Conservation (phyloP, 2,888 invertebrate genomes). For the Coelinius sp. region DNA sequence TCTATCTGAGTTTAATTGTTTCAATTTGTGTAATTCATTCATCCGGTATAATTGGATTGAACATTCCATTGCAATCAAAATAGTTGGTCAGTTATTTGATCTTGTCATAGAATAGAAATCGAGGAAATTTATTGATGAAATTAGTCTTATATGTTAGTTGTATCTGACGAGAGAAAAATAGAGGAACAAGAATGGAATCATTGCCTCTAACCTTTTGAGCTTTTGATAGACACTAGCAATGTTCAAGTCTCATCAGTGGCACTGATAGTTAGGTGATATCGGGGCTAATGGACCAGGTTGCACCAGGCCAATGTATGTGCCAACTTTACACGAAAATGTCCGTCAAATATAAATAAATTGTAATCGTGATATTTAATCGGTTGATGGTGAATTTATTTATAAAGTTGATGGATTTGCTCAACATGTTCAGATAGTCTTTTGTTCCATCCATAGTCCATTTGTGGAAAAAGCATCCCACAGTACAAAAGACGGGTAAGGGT, state of each 20-base stretch:
- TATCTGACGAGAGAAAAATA: background rate
- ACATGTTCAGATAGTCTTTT: background rate
- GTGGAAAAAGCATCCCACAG: background rate
- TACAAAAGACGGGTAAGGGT: conserved; percentile 20
- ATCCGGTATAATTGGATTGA: too few species aligned
- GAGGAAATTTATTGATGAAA: too few species aligned
- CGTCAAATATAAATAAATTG: conserved; percentile 68
- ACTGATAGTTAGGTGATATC: conserved; percentile 54
- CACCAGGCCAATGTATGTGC: conserved; percentile 57
- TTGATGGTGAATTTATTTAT: conserved; percentile 49
- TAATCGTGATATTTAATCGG: conserved; percentile 68
- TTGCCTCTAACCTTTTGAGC: conserved; percentile 39
- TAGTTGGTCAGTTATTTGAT: too few species aligned
- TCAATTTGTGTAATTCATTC: too few species aligned
- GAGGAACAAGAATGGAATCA: conserved; percentile 17
- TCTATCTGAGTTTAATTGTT: background rate
- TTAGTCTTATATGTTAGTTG: too few species aligned
- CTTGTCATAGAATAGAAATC: too few species aligned
- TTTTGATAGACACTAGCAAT: background rate
- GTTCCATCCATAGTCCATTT: background rate
- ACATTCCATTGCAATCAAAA: too few species aligned
- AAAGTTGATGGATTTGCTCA: background rate
- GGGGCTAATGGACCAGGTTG: conserved; percentile 70
- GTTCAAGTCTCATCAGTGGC: background rate
- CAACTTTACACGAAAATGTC: conserved; percentile 66